Evolutionary conservation across 2,113 vertebrate species (phyloP), one percentile per base, ranked within the genome.

Genomic region (Brachyistius frenatus): DNA sequence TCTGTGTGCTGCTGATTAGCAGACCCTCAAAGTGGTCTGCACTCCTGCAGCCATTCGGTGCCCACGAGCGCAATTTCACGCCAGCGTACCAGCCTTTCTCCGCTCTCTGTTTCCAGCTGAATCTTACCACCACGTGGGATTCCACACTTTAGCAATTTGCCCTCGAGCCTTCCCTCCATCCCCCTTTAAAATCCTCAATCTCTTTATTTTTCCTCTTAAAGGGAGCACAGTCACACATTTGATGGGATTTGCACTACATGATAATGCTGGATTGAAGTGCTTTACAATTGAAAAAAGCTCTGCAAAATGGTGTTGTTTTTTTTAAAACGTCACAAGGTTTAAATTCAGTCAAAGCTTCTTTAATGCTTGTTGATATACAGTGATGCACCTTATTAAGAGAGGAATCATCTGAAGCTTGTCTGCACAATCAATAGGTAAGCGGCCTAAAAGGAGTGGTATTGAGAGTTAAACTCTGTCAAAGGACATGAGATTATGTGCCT

Each of bases 1-100:
- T 91, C 91, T 93, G 92, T 82, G 78, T 66, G 83, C 84, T 60
- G 89, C 92, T 94, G 94, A 95, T 95, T 94, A 95, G 89, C 83
- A 47, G 78, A 73, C 85, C 76, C 88, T 93, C 89, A 93, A 92
- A 92, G 88, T 84, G 87, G 85, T 79, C 58, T 6, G 23, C 63
- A 66, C 89, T 72, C 88, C 86, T 81, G 75, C 76, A 76, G 84
- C 86, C 82, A 57, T 83, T 83, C 85, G 36, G 58, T 82, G 69
- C 87, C 88, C 87, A 91, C 83, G 84, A 81, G 91, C 80, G 50
- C 89, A 94, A 94, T 94, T 94, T 94, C 93, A 94, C 86, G 86
- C 90, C 87, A 81, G 88, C 49, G 44, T 50, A 35, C 76, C 78
- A 83, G 77, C 56, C 76, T 83, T 84, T 86, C 85, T 84, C 71